Base-by-base conservation (phyloP, 2,888 invertebrate genomes). In the Megamerina dolium region DNA sequence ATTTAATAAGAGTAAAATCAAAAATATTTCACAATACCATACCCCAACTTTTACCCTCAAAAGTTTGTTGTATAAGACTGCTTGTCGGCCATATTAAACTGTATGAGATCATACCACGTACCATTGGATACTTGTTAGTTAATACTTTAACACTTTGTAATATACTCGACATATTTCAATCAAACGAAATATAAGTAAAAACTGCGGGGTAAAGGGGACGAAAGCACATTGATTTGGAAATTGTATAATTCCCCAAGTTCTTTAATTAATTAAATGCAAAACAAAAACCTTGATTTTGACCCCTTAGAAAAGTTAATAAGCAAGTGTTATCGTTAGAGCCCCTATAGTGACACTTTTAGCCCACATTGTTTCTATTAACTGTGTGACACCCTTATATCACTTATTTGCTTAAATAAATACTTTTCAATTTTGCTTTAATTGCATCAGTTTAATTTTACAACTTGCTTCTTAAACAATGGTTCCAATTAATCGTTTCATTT, bases 1-100 rank as follows among this genome's bases (percentile, higher is more conserved):
- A 23, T 8, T 23, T 23, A 23, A 23, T 23, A 8, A 10, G 6
- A 23, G 23, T 23, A 8, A 33, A 35, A 30, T 19, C 2, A 31
- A 31, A 27, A 19, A 10, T 31, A 13, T 8, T 1, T n/a, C 14
- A 13, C 6, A 17, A 16, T 30, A 29, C 19, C 5, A 34, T 73
- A 76, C 82, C 77, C 68, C 76, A 74, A 37, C 70, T 72, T 73
- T 77, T 81, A 37, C 82, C 82, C 59, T 81, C 78, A 50, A 83
- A 75, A 9, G 78, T 77, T 72, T 86, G 85, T 64, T 85, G 85
- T 58, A 83, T 78, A 35, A 85, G 66, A 68, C 82, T 82, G 49
- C 85, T 84, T 10, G 77, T 72, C 27, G 86, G 86, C 85, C 84
- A 85, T 54, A 85, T 80, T 23, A 81, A 62, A 45, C 80, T 78